phyloP scores from a whole-genome alignment of 2,797 vertebrate species.

The Alfaro cultratus region DNA sequence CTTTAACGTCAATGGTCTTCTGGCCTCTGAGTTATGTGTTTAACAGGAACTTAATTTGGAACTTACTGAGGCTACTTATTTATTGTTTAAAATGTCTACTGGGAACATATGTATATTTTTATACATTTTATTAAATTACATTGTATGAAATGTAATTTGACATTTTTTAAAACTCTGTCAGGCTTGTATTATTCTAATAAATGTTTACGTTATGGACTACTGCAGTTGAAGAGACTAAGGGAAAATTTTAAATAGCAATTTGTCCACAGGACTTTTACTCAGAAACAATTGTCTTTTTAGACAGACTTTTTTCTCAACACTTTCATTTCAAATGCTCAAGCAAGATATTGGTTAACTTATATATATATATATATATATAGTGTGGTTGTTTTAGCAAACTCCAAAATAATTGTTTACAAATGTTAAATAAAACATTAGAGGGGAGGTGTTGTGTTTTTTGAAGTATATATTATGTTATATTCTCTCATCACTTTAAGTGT shows the following conservation, averaged over 20 bases:
- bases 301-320: not conserved
- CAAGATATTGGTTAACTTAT: too few relatives aligned
- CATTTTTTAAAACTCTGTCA: conserved; percentile 18
- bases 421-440: not conserved
- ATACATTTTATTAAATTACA: too few relatives aligned
- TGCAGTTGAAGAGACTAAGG: conserved; percentile 24
- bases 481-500: too few relatives aligned
- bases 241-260: conserved; percentile 51
- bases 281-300: not conserved
- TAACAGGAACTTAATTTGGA: conserved; percentile 44
- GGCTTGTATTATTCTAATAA: conserved; percentile 11
- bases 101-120: conserved; percentile 19
- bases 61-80: conserved; percentile 13
- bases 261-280: not conserved
- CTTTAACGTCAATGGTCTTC: conserved; percentile 24
- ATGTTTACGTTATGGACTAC: conserved; percentile 16
- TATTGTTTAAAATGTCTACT: not conserved
- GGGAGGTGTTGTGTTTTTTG: too few relatives aligned
- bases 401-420: not conserved
- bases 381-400: too few relatives aligned
- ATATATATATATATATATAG: too few relatives aligned
- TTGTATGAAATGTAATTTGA: conserved; percentile 4
- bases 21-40: conserved; percentile 53
- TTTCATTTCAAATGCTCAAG: not conserved
- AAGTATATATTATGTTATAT: too few relatives aligned